Percentiles rank a stretch among this genome's conserved stretches.
Evolutionary conservation across 2,888 invertebrate genomes (phyloP).

Genomic region (Hyppa rectilinea): DNA sequence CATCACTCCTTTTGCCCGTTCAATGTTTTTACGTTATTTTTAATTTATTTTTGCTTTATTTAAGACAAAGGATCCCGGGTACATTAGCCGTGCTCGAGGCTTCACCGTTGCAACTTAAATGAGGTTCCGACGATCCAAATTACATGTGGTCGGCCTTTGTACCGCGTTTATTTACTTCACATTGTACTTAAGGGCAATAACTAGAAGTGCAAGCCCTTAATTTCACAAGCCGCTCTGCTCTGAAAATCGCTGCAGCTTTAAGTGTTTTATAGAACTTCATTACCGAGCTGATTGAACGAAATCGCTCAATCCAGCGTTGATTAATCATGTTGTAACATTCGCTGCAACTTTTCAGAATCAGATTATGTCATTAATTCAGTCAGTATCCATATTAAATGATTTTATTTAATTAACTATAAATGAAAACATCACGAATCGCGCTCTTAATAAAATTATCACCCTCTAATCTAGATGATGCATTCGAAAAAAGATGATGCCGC

Average conservation of each 20-base stretch:
- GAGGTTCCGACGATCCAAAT: conserved; percentile 88
- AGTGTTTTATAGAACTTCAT: conserved; percentile 78
- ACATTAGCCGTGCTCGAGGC: conserved; percentile 84
- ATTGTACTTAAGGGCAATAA: conserved; percentile 90
- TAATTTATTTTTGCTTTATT: conserved; percentile 87
- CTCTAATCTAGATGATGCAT: conserved; percentile 64
- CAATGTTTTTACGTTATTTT: conserved; percentile 87
- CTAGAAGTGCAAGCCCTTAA: conserved; percentile 84
- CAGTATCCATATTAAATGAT: conserved; percentile 5
- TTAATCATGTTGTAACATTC: conserved; percentile 1
- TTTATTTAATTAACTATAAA: conserved; percentile 40
- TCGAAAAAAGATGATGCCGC: conserved; percentile 71
- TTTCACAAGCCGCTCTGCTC: conserved; percentile 82
- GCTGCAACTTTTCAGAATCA: background rate
- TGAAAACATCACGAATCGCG: conserved; percentile 54
- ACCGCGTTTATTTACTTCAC: conserved; percentile 88
- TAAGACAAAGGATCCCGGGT: conserved; percentile 83
- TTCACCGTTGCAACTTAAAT: conserved; percentile 84
- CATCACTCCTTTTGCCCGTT: conserved; percentile 86
- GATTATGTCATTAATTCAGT: background rate
- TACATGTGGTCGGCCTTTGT: conserved; percentile 85
- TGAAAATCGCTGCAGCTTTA: conserved; percentile 79
- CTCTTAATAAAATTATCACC: conserved; percentile 65
- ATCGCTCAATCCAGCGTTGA: conserved; percentile 66
- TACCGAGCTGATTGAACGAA: conserved; percentile 68